Percentiles rank a stretch among this genome's conserved stretches.
Conservation (phyloP, 2,797 vertebrate species). For the Pterois miles region DNA sequence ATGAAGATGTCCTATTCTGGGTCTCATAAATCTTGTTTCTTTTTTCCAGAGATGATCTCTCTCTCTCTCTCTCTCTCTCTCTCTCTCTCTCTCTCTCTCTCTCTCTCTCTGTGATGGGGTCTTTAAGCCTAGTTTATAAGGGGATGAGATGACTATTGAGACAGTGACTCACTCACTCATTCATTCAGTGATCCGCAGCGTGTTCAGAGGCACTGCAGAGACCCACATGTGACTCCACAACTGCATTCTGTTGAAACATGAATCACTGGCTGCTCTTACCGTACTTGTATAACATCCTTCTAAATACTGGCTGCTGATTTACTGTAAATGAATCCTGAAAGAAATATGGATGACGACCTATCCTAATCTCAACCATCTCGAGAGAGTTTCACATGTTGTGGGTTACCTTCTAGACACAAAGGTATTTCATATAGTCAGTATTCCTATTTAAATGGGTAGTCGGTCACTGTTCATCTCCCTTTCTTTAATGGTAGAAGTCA, state of each 20-base stretch:
- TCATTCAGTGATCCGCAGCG: conserved; percentile 36
- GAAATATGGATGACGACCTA: not conserved
- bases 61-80: not conserved
- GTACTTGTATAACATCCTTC: not conserved
- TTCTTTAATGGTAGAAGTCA: not conserved
- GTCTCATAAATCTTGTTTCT: conserved; percentile 14
- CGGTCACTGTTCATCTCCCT: not conserved
- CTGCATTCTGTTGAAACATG: not conserved
- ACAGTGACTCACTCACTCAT: conserved; percentile 41
- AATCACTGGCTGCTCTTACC: not conserved
- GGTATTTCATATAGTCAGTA: too few species aligned
- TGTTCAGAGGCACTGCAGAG: conserved; percentile 21
- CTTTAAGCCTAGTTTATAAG: conserved; percentile 5
- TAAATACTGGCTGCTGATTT: not conserved
- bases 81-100: not conserved
- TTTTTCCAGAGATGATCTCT: not conserved
- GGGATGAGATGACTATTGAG: conserved; percentile 28
- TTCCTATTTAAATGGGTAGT: not conserved
- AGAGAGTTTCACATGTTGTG: too few species aligned
- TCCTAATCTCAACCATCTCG: too few species aligned
- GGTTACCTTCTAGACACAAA: too few species aligned
- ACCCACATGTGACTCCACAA: conserved; percentile 49
- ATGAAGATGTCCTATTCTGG: not conserved
- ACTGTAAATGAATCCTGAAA: not conserved
- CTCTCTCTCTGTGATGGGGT: not conserved